Evolutionary conservation across 2,888 invertebrate genomes (phyloP).

Genomic region (Meganola albula): DNA sequence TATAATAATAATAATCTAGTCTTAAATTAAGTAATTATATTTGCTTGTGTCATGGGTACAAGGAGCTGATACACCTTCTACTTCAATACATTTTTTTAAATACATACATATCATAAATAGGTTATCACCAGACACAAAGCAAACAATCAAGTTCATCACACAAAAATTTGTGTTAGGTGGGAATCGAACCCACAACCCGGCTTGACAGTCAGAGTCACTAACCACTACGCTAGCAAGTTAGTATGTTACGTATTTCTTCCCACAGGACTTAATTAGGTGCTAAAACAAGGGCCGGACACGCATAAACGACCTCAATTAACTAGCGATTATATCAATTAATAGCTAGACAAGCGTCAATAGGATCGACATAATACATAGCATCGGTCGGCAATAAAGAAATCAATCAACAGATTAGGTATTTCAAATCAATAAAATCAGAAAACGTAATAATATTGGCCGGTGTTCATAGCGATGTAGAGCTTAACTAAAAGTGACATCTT

Average conservation of each 20-base stretch:
- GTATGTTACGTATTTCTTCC: slow-evolving; percentile 24
- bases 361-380: slow-evolving; percentile 57
- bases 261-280: slow-evolving; percentile 69
- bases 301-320: slow-evolving; percentile 66
- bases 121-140: too few relatives aligned
- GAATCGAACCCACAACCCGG: too few relatives aligned
- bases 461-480: slow-evolving; percentile 35
- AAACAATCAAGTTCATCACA: too few relatives aligned
- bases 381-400: slow-evolving; percentile 73
- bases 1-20: too few relatives aligned
- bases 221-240: too few relatives aligned
- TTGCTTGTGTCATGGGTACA: too few relatives aligned
- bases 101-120: too few relatives aligned
- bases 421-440: slow-evolving; percentile 76
- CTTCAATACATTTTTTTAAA: too few relatives aligned
- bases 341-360: slow-evolving; percentile 61
- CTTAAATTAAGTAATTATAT: too few relatives aligned
- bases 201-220: too few relatives aligned
- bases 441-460: slow-evolving; percentile 56
- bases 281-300: slow-evolving; percentile 61
- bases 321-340: slow-evolving; percentile 69
- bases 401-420: slow-evolving; percentile 75
- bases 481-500: slow-evolving; percentile 35
- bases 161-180: too few relatives aligned
- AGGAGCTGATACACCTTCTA: too few relatives aligned